These are phyloP conservation scores for Lasioglossum zephyrum DNA, from an alignment of 2,888 invertebrate species.

Conservation along the genomic window DNA sequence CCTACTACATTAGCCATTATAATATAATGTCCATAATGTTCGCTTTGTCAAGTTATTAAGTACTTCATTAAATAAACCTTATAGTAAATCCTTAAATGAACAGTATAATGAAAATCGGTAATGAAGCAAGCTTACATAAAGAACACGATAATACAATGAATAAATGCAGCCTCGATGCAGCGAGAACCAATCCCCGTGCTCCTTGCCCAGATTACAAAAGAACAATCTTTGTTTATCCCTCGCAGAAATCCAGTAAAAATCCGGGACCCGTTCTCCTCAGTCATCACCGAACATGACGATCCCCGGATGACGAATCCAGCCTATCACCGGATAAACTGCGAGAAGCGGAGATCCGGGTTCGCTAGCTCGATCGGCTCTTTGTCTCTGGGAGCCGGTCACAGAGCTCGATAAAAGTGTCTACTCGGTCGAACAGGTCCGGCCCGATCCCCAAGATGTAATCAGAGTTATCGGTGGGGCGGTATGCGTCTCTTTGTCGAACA, in stretches of 20 bases:
- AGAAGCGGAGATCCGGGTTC: constrained; percentile 8
- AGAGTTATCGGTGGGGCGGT: background rate
- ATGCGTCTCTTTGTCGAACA: background rate
- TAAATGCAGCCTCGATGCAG: background rate
- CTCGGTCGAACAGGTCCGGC: background rate
- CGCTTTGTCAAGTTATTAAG: too few relatives aligned
- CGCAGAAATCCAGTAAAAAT: background rate
- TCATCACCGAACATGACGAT: background rate
- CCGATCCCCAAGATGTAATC: background rate
- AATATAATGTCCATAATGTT: too few relatives aligned
- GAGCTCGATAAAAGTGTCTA: constrained; percentile 3
- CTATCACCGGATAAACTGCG: background rate
- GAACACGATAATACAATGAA: too few relatives aligned
- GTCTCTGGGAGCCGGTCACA: background rate
- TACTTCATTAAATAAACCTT: too few relatives aligned
- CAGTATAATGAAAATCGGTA: too few relatives aligned
- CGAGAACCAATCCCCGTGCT: background rate
- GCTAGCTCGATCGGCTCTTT: constrained; percentile 9
- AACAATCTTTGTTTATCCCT: background rate
- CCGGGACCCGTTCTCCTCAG: background rate
- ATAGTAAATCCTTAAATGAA: too few relatives aligned
- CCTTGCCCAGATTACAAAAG: background rate
- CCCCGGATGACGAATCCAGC: background rate
- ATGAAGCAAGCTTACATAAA: too few relatives aligned
- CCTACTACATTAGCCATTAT: too few relatives aligned